Evolutionary conservation across 2,888 invertebrate species (phyloP).

Genomic region (Lasioglossum malachurum): DNA sequence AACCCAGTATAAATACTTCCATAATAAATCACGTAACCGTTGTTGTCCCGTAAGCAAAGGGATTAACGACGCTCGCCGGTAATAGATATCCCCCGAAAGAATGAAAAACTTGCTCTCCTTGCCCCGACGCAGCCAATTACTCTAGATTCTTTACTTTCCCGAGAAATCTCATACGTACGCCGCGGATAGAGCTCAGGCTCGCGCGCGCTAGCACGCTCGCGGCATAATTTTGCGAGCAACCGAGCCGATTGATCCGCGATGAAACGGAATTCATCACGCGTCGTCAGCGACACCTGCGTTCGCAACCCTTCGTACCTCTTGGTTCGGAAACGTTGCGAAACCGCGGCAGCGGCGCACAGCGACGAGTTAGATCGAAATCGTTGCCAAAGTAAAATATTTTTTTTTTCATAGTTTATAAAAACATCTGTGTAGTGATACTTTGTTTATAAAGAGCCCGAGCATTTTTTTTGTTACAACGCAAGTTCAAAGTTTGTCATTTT

Average conservation of each 20-base stretch:
- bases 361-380: too few species aligned
- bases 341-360: background rate
- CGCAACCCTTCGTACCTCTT: background rate
- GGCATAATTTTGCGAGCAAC: conserved; percentile 29
- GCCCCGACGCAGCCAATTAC: conserved; percentile 73
- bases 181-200: background rate
- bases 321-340: background rate
- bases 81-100: conserved; percentile 49
- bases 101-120: conserved; percentile 76
- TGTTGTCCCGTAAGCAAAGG: background rate
- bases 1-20: background rate
- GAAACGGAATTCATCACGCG: background rate
- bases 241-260: background rate
- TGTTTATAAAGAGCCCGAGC: too few species aligned
- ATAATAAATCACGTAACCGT: background rate
- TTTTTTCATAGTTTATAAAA: too few species aligned
- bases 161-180: conserved; percentile 49
- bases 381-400: too few species aligned
- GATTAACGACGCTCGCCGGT: conserved; percentile 24
- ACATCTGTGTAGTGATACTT: too few species aligned
- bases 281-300: background rate
- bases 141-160: conserved; percentile 74
- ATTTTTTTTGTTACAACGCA: too few species aligned
- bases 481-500: too few species aligned
- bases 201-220: background rate